Base-by-base conservation (phyloP, 1,140 invertebrate species). In the Ooceraea biroi region DNA sequence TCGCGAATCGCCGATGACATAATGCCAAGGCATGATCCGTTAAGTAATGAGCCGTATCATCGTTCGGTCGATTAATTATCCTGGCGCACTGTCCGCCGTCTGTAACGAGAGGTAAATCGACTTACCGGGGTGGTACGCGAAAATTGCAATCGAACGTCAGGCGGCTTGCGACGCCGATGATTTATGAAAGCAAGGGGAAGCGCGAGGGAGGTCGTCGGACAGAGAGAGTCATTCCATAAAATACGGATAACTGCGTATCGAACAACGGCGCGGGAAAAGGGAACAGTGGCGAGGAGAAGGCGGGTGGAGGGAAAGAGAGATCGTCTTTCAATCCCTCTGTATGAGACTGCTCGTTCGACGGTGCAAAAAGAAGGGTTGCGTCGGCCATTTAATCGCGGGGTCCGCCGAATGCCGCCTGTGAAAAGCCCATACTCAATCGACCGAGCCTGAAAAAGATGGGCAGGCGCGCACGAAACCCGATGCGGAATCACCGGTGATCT, bases 171-270 rank as follows among this genome's bases (percentile, higher is more conserved):
- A 80, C 50, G 66, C 69, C 46, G 69, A 80, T 80, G 76, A 80
- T 71, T 80, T 80, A 80, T 80, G 76, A 80, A 80, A 69, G 50
- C 52, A 12, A n/a, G n/a, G 76, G 52, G 76, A 78, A 58, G 36
- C 30, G 60, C 17, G 57, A 27, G 19, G 48, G 55, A 50, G 36
- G 50, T 30, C 27, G 65, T 57, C 19, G 36, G 46, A 71, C 14
- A 36, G 46, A 71, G 65, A 80, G 76, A 57, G n/a, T 65, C 50
- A 71, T 80, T 71, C 22, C 65, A 80, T 80, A 71, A 80, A 71
- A 80, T 66, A 69, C 76, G 76, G 50, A 78, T 80, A 80, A 80
- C 76, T 57, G 65, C 76, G 65, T 71, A 50, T 80, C 65, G 76
- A 69, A 57, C 76, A 55, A 78, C 27, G 58, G 25, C 8, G 65